Evolutionary conservation across 2,113 vertebrate genomes (phyloP).

Genomic region (Mohoua ochrocephala): DNA sequence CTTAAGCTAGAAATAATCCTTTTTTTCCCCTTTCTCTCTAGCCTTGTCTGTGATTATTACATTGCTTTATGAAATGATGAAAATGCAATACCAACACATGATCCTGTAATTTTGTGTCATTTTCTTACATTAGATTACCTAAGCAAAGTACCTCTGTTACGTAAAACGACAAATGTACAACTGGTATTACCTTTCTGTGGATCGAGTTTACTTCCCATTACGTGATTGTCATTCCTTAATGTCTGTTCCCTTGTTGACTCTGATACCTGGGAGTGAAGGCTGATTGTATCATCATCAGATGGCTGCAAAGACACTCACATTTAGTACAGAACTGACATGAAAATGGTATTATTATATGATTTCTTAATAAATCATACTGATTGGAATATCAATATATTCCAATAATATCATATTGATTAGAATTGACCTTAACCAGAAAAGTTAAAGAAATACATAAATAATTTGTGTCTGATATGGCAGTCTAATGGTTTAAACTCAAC

Average conservation of each 20-base stretch:
- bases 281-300: constrained; percentile 96
- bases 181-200: constrained; percentile 85
- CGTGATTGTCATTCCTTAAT: constrained; percentile 79
- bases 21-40: background rate
- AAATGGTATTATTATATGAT: background rate
- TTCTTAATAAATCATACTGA: background rate
- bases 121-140: background rate
- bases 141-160: background rate
- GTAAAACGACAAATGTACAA: background rate
- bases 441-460: background rate
- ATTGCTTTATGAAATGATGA: background rate
- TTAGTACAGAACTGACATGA: background rate
- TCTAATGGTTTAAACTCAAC: background rate
- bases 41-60: background rate
- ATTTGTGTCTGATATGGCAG: background rate
- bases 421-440: background rate
- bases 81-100: background rate
- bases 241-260: constrained; percentile 85
- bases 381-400: background rate
- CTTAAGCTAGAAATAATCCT: background rate
- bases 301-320: constrained; percentile 75
- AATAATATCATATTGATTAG: background rate
- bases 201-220: constrained; percentile 83
- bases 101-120: background rate
- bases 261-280: constrained; percentile 96